Conservation (phyloP, 2,113 vertebrate species). For the Myrmecophaga tridactyla region DNA sequence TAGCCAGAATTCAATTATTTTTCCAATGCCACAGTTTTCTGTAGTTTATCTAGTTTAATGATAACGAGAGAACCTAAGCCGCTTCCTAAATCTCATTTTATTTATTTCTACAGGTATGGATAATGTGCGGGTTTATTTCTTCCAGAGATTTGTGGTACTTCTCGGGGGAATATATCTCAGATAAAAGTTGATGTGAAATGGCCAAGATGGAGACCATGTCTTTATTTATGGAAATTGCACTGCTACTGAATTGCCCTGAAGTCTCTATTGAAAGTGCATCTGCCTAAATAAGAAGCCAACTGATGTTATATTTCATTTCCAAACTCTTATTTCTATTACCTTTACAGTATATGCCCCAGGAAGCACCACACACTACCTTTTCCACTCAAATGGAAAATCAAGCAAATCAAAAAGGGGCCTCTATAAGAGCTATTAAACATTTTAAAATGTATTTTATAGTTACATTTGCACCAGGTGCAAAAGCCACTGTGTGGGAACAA, state of each 20-base stretch:
- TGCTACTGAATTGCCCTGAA: slow-evolving; percentile 47
- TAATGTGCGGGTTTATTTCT: slow-evolving; percentile 73
- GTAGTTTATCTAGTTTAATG: slow-evolving; percentile 70
- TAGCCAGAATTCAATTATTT: slow-evolving; percentile 76
- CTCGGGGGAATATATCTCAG: background rate
- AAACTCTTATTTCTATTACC: background rate
- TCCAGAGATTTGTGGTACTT: slow-evolving; percentile 57
- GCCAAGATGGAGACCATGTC: background rate
- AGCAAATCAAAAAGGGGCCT: background rate
- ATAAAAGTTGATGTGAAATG: background rate
- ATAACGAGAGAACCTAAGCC: slow-evolving; percentile 61
- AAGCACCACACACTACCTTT: background rate
- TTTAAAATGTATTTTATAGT: background rate
- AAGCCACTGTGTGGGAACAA: background rate
- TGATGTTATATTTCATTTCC: background rate
- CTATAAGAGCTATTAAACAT: background rate
- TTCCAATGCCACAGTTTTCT: slow-evolving; percentile 77
- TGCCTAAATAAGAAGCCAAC: background rate
- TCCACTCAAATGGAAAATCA: background rate
- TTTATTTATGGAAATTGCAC: slow-evolving; percentile 2
- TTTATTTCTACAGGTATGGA: slow-evolving; percentile 73
- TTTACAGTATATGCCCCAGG: background rate
- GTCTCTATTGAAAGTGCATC: slow-evolving; percentile 40
- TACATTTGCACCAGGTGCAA: background rate
- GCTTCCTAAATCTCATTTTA: slow-evolving; percentile 50